Percentiles rank a stretch among this genome's conserved stretches.
These are phyloP conservation scores for Alcedo quadribrachys DNA, from an alignment of 2,797 vertebrate genomes.

Conservation along the genomic window DNA sequence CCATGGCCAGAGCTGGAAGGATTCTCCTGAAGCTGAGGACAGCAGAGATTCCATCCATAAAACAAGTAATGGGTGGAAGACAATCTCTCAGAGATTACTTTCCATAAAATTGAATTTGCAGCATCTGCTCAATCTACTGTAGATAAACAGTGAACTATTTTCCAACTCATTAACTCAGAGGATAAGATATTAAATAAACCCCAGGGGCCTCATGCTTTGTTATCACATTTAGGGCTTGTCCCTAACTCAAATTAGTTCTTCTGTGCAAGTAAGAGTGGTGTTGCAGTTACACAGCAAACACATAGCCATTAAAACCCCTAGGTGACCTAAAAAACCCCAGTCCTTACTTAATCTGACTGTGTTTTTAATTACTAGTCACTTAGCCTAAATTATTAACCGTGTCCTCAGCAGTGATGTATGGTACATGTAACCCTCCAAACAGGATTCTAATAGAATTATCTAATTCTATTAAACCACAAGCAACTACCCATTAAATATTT, in stretches of 20 bases:
- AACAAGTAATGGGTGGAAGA: slow-evolving; percentile 72
- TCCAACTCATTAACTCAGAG: slow-evolving; percentile 80
- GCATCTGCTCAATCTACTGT: slow-evolving; percentile 82
- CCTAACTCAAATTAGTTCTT: slow-evolving; percentile 67
- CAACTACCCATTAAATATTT: slow-evolving; percentile 81
- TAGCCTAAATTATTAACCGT: slow-evolving; percentile 81
- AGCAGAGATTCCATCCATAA: slow-evolving; percentile 55
- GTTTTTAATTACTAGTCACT: slow-evolving; percentile 79
- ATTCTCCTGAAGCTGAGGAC: not conserved
- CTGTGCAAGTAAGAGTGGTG: slow-evolving; percentile 13
- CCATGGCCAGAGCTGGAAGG: not conserved
- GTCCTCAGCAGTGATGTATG: slow-evolving; percentile 74
- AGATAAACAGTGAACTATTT: slow-evolving; percentile 82
- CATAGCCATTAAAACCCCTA: slow-evolving; percentile 19
- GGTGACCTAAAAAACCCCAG: slow-evolving; percentile 16
- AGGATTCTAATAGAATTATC: slow-evolving; percentile 81
- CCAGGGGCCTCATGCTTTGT: slow-evolving; percentile 71
- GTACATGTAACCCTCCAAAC: slow-evolving; percentile 76
- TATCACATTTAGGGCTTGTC: slow-evolving; percentile 69
- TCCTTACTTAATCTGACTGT: slow-evolving; percentile 63
- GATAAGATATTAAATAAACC: slow-evolving; percentile 79
- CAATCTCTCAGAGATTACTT: slow-evolving; percentile 74
- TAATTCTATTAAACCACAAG: slow-evolving; percentile 83
- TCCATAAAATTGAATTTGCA: slow-evolving; percentile 78
- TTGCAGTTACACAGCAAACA: not conserved